Evolutionary conservation across 2,888 invertebrate species (phyloP).

Genomic region (Micoletzkya japonica): DNA sequence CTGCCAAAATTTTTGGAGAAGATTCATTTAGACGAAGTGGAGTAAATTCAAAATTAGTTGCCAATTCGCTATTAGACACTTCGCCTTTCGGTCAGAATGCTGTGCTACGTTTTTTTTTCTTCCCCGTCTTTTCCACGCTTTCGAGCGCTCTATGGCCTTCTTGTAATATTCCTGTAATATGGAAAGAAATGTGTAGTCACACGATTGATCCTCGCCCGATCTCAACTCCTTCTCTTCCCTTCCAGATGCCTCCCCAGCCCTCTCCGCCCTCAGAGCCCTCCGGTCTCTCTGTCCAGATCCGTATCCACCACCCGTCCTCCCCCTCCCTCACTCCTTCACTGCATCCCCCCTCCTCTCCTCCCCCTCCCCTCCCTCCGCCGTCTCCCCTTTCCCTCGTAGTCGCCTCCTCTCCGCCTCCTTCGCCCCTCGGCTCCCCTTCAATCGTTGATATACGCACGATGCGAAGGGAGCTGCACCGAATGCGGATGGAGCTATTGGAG

Average conservation of each 20-base stretch:
- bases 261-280: not conserved
- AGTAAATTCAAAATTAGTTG: no score
- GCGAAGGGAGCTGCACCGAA: slow-evolving; percentile 24
- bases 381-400: not conserved
- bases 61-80: no score
- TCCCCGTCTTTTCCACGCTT: no score
- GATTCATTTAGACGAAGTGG: no score
- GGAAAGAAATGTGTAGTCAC: no score
- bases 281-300: slow-evolving; percentile 14
- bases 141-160: no score
- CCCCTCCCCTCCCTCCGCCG: not conserved
- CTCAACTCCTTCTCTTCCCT: not conserved
- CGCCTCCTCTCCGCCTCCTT: not conserved
- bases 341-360: not conserved
- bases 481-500: slow-evolving; percentile 26
- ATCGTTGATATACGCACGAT: slow-evolving; percentile 12
- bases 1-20: no score
- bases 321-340: no score
- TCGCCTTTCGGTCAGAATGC: no score
- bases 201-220: not conserved
- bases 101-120: no score
- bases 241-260: not conserved
- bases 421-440: not conserved
- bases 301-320: not conserved
- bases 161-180: no score